A percentile compares a stretch with the other conserved stretches of the same genome.
phyloP scores from a whole-genome alignment of 2,797 vertebrate species.

The Neoniphon sammara region DNA sequence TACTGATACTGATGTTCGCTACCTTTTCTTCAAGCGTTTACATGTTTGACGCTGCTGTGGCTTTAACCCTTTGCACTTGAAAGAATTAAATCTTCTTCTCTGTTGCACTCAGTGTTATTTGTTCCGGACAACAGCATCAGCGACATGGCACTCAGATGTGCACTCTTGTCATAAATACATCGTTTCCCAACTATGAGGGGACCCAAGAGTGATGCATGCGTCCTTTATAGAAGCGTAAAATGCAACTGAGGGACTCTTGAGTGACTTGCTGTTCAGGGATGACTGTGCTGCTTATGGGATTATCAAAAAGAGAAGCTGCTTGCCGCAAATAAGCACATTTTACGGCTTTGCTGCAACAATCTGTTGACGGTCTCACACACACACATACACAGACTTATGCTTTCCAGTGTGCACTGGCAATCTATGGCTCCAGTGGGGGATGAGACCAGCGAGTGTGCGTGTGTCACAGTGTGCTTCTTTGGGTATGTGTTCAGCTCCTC shows the following conservation, averaged over 20 bases:
- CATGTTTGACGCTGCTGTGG: background rate
- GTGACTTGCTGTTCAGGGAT: background rate
- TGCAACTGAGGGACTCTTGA: background rate
- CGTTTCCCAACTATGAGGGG: slow-evolving; percentile 18
- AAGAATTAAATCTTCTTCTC: background rate
- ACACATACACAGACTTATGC: background rate
- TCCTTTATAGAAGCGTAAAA: background rate
- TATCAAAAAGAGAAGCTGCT: slow-evolving; percentile 12
- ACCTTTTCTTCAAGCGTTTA: background rate
- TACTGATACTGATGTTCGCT: background rate
- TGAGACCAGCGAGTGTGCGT: slow-evolving; percentile 6
- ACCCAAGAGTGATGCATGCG: background rate
- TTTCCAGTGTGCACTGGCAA: background rate
- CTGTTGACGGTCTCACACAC: background rate
- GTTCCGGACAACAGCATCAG: background rate
- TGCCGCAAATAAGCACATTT: slow-evolving; percentile 1
- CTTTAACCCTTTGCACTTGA: background rate
- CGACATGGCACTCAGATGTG: background rate
- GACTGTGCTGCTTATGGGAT: background rate
- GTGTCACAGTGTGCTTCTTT: slow-evolving; percentile 1
- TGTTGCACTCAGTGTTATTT: background rate
- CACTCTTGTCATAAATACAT: background rate
- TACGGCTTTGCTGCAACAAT: background rate
- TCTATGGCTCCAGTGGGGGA: slow-evolving; percentile 19
- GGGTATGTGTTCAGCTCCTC: slow-evolving; percentile 16